Base-by-base conservation (phyloP, 1,140 invertebrate species). In the Dysdera silvatica region DNA sequence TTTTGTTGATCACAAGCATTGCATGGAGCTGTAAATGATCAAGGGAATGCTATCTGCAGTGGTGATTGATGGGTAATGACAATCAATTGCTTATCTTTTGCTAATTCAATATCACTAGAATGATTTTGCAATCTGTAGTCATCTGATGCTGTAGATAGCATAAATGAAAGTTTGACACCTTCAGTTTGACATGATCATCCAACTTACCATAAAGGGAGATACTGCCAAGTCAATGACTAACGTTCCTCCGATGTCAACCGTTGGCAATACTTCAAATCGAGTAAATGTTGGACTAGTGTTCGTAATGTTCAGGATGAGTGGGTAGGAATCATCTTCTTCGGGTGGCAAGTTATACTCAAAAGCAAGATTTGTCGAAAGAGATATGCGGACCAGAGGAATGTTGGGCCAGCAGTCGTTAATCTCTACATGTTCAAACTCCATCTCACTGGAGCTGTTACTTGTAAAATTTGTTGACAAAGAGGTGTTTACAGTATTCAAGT, bases 231-330 rank as follows among this genome's bases (percentile, higher is more conserved):
- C 61, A 18, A 82, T 75, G 45, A 74, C 76, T 3, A 83, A 72
- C 4, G 79, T 82, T 57, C 81, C 81, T 29, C 81, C 81, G 52
- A 81, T 78, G 65, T 83, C 81, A 26, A 80, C 69, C 49, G 80
- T 75, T 28, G 80, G 78, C 18, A 81, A 67, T 57, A 82, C 71
- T 64, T 80, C 73, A 66, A 82, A 79, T 57, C 79, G 76, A 6
- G 74, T 74, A 56, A 81, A 73, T 20, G 80, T 72, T 26, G 79
- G 77, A 32, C 67, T 69, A 28, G 51, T 23, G 33, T 56, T 60
- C n/a, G 63, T 60, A 31, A 65, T 55, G 33, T 65, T 65, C n/a
- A 65, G 32, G 24, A 60, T 52, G 32, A 59, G 58, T 47, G 58
- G 32, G 37, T 70, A 71, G 51, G 70, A 59, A 53, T 66, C 69